Evolutionary conservation across 2,797 vertebrate species (phyloP), one percentile per base, ranked within the genome.

Genomic region (Linurgus olivaceus): DNA sequence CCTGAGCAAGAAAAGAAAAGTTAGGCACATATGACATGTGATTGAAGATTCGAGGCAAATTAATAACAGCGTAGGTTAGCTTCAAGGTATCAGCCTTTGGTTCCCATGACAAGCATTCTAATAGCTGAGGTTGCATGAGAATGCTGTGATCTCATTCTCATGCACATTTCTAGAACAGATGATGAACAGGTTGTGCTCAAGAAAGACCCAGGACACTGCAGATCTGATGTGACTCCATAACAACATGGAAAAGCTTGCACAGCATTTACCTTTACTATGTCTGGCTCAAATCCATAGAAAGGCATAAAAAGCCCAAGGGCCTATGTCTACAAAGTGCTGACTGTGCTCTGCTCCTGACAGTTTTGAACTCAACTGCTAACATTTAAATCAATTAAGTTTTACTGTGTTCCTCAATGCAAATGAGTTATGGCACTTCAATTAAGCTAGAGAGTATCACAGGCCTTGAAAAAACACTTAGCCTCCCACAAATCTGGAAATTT

Each of bases 1-100:
- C 99, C 99, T 99, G 94, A 83, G 70, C 19, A 81, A 86, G 63
- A 86, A 62, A 93, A 90, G 40, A 91, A 92, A 71, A 89, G 84
- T 92, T 90, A 86, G 71, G 73, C 28, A 80, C 16, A 83, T 29
- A 5, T 0, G 4, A 61, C 1, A 13, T 0, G 2, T 11, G 75
- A 63, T 1, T 57, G 47, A 94, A 86, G 93, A 75, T 28, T 35
- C 21, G 35, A 61, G 66, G 45, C 8, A 7, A 68, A 80, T 44
- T 84, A 86, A 6, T 66, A 83, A 74, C 37, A 94, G 51, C 0
- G 0, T 19, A 74, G 51, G 45, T 71, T 77, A 59, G 79, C 55
- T 42, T 74, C 59, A 67, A 63, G 59, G 13, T 45, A 38, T 42
- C 57, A 62, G 70, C 45, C 62, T 81, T 72, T 2, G 3, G 51